Percentiles rank a stretch among this genome's conserved stretches.
Evolutionary conservation across 2,113 vertebrate genomes (phyloP).

Genomic region (Athene cunicularia): DNA sequence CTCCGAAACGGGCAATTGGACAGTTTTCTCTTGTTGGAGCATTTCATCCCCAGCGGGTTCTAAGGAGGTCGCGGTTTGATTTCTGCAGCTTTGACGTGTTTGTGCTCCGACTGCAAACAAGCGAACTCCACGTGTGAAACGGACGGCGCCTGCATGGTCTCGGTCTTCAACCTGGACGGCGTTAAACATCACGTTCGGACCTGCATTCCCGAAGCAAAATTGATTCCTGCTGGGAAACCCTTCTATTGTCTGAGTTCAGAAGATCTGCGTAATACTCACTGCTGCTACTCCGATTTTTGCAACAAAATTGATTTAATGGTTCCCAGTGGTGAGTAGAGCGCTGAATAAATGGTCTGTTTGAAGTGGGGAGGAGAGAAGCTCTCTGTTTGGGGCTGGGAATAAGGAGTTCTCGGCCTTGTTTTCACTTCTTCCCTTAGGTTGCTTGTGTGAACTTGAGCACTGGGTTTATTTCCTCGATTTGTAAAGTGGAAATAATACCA

Average conservation of each 20-base stretch:
- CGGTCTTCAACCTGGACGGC: conserved; percentile 85
- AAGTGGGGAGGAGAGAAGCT: not conserved
- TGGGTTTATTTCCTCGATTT: not conserved
- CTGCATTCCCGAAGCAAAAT: conserved; percentile 85
- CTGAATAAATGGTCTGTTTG: not conserved
- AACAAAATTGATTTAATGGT: conserved; percentile 92
- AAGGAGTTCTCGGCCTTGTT: not conserved
- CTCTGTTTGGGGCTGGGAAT: not conserved
- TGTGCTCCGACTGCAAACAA: conserved; percentile 92
- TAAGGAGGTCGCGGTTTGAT: not conserved
- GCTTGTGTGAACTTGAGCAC: not conserved
- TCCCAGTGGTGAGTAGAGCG: conserved; percentile 83
- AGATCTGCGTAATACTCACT: conserved; percentile 92
- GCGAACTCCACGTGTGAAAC: conserved; percentile 92
- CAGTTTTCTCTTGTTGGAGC: not conserved
- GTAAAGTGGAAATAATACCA: not conserved
- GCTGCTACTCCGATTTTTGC: conserved; percentile 96
- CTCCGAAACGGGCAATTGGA: not conserved
- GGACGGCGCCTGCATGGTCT: conserved; percentile 95
- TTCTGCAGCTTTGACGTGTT: conserved; percentile 85
- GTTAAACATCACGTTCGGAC: conserved; percentile 87
- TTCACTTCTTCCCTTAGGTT: not conserved
- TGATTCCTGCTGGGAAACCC: conserved; percentile 91
- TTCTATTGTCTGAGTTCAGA: conserved; percentile 94
- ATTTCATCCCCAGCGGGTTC: not conserved